Evolutionary conservation across 1,140 invertebrate species (phyloP).

Genomic region (Macrobrachium rosenbergii): DNA sequence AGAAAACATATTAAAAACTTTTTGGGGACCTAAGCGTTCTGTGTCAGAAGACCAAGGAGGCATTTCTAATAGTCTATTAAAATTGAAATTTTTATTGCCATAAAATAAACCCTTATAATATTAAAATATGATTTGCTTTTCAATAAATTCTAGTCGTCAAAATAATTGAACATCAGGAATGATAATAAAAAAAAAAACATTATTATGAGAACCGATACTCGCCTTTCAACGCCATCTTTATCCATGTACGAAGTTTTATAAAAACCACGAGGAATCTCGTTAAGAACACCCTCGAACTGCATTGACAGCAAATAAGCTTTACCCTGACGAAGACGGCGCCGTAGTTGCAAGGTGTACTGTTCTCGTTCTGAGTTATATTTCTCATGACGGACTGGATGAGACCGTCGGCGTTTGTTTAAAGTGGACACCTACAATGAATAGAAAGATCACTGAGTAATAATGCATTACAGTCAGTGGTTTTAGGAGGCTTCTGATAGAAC

Average conservation of each 20-base stretch:
- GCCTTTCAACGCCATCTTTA: neutral
- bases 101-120: too few relatives aligned
- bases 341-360: constrained; percentile 10
- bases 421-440: neutral
- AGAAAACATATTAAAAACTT: too few relatives aligned
- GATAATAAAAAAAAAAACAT: neutral
- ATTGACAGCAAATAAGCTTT: neutral
- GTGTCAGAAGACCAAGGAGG: too few relatives aligned
- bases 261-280: neutral
- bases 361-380: neutral
- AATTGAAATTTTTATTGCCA: too few relatives aligned
- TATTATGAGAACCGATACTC: too few relatives aligned
- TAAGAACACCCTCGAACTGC: neutral
- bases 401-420: neutral
- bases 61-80: too few relatives aligned
- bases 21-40: too few relatives aligned
- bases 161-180: neutral
- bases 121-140: too few relatives aligned
- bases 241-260: neutral
- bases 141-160: neutral
- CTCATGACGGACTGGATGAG: neutral
- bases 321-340: neutral
- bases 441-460: too few relatives aligned
- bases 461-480: too few relatives aligned
- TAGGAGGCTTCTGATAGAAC: too few relatives aligned